phyloP scores from a whole-genome alignment of 2,888 invertebrate genomes.

The Hofmannophila pseudospretella region DNA sequence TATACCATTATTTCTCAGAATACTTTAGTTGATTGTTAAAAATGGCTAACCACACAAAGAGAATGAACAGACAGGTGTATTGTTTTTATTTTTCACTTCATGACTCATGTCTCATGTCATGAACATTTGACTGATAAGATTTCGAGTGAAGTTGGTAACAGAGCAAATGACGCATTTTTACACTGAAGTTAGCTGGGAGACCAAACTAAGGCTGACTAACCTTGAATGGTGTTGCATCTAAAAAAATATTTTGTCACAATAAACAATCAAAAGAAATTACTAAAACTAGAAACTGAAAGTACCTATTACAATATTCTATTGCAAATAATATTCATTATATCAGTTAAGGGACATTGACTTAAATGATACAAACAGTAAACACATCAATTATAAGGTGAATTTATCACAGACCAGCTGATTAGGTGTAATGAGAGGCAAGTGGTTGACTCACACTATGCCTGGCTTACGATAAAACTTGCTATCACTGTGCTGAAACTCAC shows the following conservation, averaged over 20 bases:
- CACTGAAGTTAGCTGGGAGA: background rate
- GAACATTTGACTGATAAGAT: constrained; percentile 31
- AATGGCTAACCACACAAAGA: constrained; percentile 18
- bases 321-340: background rate
- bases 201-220: too few species aligned
- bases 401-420: constrained; percentile 16
- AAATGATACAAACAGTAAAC: constrained; percentile 28
- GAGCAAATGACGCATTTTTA: background rate
- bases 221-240: background rate
- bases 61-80: constrained; percentile 10
- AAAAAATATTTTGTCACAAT: too few species aligned
- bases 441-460: constrained; percentile 8
- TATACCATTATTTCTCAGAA: constrained; percentile 2
- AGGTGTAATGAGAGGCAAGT: constrained; percentile 17
- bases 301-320: too few species aligned
- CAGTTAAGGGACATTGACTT: background rate
- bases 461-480: background rate
- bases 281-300: too few species aligned
- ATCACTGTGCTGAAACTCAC: background rate
- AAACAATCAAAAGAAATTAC: too few species aligned
- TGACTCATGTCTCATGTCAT: constrained; percentile 31
- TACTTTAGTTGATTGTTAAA: background rate
- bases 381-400: constrained; percentile 26
- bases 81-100: constrained; percentile 29
- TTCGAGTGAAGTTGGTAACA: constrained; percentile 11